Evolutionary conservation across 2,888 invertebrate genomes (phyloP).

Genomic region (Acanthosepion pharaonis): DNA sequence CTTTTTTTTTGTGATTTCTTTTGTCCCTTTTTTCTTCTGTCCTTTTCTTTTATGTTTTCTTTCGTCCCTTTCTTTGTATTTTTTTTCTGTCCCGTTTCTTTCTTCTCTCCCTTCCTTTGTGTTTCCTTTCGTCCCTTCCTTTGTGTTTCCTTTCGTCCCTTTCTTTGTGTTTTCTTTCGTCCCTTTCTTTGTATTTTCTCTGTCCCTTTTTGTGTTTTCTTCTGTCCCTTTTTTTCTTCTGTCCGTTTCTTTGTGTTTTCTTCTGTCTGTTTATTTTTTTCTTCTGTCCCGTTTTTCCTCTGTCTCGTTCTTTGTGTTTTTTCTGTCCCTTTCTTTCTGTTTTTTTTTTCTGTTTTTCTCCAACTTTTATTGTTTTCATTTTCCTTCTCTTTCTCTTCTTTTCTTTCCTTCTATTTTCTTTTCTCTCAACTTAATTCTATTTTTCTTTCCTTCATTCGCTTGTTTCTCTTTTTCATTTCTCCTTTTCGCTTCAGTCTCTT

Average conservation of each 20-base stretch:
- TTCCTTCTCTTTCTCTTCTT: background rate
- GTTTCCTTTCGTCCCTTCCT: background rate
- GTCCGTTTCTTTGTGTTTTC: background rate
- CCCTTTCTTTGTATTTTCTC: background rate
- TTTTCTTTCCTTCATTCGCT: background rate
- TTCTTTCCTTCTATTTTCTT: background rate
- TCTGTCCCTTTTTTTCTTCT: background rate
- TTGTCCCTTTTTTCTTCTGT: no score
- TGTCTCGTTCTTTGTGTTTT: background rate
- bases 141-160: rapidly evolving
- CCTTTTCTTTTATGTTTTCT: no score
- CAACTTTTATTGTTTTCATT: no score
- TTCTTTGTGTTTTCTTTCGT: background rate
- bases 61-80: no score
- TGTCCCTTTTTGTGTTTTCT: background rate
- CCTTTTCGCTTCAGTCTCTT: background rate
- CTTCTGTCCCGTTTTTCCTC: background rate
- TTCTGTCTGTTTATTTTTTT: rapidly evolving
- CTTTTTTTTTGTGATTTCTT: background rate
- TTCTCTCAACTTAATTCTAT: background rate
- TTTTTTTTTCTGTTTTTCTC: background rate
- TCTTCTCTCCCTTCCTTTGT: background rate
- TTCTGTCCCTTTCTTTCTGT: background rate
- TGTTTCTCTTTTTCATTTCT: background rate
- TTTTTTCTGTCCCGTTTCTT: no score